Evolutionary conservation across 2,888 invertebrate genomes (phyloP).

Genomic region (Agonopterix heracliana): DNA sequence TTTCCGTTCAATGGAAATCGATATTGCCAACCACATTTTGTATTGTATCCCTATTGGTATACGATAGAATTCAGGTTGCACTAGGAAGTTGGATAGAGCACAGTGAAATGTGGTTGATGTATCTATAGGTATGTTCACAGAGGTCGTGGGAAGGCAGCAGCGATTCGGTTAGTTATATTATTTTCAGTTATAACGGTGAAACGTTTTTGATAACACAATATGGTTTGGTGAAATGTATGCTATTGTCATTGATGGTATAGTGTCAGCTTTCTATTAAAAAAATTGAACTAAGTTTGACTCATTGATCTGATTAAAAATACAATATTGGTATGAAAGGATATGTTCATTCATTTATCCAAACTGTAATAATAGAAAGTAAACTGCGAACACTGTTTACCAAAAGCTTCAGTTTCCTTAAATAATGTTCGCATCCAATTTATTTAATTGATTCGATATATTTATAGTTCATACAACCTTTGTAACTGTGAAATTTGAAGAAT

Average conservation of each 20-base stretch:
- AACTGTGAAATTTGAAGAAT: too few relatives aligned
- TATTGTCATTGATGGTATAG: slow-evolving; percentile 11
- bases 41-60: slow-evolving; percentile 24
- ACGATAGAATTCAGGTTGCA: slow-evolving; percentile 37
- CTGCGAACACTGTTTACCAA: too few relatives aligned
- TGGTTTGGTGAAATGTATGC: slow-evolving; percentile 14
- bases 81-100: slow-evolving; percentile 69
- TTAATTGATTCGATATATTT: too few relatives aligned
- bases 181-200: slow-evolving; percentile 46
- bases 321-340: too few relatives aligned
- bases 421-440: too few relatives aligned
- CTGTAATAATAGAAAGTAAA: too few relatives aligned
- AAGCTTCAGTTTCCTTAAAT: too few relatives aligned
- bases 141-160: slow-evolving; percentile 69
- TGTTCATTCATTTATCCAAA: too few relatives aligned
- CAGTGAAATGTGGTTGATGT: slow-evolving; percentile 19
- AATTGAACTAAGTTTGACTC: too few relatives aligned
- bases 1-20: slow-evolving; percentile 54
- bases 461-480: too few relatives aligned
- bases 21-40: slow-evolving; percentile 30
- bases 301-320: too few relatives aligned
- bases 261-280: too few relatives aligned
- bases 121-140: slow-evolving; percentile 9
- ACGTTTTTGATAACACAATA: slow-evolving; percentile 58
- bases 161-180: slow-evolving; percentile 62